Evolutionary conservation across 2,888 invertebrate species (phyloP), one percentile per base, ranked within the genome.

Genomic region (Drosophila gaucha): DNA sequence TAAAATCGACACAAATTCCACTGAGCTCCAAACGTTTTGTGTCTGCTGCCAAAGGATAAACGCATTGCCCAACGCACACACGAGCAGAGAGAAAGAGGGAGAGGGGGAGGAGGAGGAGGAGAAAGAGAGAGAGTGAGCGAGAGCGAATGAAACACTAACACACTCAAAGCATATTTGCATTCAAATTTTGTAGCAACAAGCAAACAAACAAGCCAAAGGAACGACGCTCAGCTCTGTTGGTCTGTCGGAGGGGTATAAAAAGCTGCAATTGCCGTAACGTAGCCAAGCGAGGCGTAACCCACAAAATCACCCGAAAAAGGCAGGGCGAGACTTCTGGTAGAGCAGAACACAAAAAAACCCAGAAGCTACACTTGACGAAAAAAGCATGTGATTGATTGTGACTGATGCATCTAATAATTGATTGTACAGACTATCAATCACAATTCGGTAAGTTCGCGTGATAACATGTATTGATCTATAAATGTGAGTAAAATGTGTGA

Each of bases 111-210:
- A 26, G 26, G 6, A 3, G 26, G 26, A 26, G 26, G 5, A 30
- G 30, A 30, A 8, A 2, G 8, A 8, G 12, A 8, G 16, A 12
- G 18, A 6, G 28, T 18, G 50, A 20, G 38, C 22, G 52, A 26
- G 30, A 9, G 30, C 26, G 38, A 50, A 31, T 16, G 52, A 66
- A 71, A 54, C 77, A 71, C 52, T 56, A 72, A 64, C 79, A 74
- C 73, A 67, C 67, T 76, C 67, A 83, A 80, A 79, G 84, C 80
- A 83, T 80, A 83, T 80, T 79, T 79, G 80, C 79, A 79, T 79
- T 79, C 76, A 83, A 78, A 78, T 78, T 80, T 78, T 78, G 82
- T 80, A 52, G 80, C 80, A 83, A 83, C 80, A 79, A 77, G 78
- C 78, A 78, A 78, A 66, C 83, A 78, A 79, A 79, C 79, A 72